A percentile compares a stretch with the other conserved stretches of the same genome.
These are phyloP conservation scores for Corythaeola cristata DNA, from an alignment of 2,113 vertebrate species.

Conservation along the genomic window DNA sequence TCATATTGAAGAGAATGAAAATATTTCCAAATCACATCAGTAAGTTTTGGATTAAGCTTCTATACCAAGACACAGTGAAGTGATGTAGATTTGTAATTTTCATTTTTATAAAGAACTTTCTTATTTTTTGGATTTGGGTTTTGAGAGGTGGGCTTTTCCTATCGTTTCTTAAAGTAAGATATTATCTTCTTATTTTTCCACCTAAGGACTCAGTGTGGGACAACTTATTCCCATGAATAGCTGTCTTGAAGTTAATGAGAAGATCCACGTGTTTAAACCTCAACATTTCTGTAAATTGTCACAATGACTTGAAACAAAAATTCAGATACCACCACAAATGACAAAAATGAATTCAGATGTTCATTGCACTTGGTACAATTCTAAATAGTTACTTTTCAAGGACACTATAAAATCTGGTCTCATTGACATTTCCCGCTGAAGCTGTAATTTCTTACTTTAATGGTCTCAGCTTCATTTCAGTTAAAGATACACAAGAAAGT, in stretches of 20 bases:
- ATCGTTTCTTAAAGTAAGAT: not conserved
- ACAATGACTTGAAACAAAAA: not conserved
- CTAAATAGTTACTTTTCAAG: not conserved
- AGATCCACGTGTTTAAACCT: not conserved
- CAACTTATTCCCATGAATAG: not conserved
- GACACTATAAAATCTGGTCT: not conserved
- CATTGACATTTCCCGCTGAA: not conserved
- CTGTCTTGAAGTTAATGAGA: not conserved
- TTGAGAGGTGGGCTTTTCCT: fast-evolving
- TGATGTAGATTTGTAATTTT: not conserved
- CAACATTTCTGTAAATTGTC: not conserved
- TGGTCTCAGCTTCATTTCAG: not conserved
- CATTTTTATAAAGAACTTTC: not conserved
- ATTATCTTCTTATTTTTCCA: not conserved
- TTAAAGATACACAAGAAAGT: not conserved
- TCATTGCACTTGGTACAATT: not conserved
- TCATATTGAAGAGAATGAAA: not conserved
- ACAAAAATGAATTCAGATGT: not conserved
- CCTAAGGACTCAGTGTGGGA: not conserved
- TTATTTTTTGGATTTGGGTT: not conserved
- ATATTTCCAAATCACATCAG: not conserved
- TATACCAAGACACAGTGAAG: not conserved
- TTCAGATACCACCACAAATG: not conserved
- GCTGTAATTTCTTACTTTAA: not conserved
- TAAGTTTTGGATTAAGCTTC: not conserved